Conservation (phyloP, 2,888 invertebrate species). For the Dryobota labecula region DNA sequence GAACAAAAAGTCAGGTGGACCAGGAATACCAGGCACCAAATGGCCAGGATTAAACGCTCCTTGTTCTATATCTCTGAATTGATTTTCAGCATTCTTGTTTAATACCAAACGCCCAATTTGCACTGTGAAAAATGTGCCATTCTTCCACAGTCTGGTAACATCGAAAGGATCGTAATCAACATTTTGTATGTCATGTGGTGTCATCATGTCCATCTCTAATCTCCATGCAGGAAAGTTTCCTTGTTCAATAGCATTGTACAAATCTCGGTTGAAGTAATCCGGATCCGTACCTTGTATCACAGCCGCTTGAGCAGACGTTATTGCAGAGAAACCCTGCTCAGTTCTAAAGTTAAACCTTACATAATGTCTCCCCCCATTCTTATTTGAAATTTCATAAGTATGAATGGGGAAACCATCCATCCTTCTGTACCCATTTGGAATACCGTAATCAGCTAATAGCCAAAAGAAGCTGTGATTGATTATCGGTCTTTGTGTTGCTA, state of each 20-base stretch:
- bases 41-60: conserved; percentile 84
- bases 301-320: conserved; percentile 91
- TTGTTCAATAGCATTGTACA: conserved; percentile 95
- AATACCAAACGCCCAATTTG: conserved; percentile 87
- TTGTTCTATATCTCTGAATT: conserved; percentile 88
- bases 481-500: conserved; percentile 90
- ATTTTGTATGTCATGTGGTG: conserved; percentile 77
- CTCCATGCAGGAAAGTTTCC: conserved; percentile 89
- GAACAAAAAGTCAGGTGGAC: conserved; percentile 88
- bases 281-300: conserved; percentile 93
- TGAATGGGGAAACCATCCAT: conserved; percentile 98
- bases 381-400: conserved; percentile 96
- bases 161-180: conserved; percentile 85
- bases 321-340: conserved; percentile 95
- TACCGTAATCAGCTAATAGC: conserved; percentile 95
- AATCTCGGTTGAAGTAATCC: conserved; percentile 95
- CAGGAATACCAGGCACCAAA: conserved; percentile 85
- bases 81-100: conserved; percentile 86
- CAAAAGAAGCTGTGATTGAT: conserved; percentile 93
- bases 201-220: conserved; percentile 84
- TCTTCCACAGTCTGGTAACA: conserved; percentile 83
- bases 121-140: conserved; percentile 85
- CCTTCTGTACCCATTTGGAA: conserved; percentile 95
- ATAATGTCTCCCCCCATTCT: conserved; percentile 92
- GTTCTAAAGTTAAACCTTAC: conserved; percentile 97